Evolutionary conservation across 2,888 invertebrate genomes (phyloP), one percentile per base, ranked within the genome.

Genomic region (Lycocerus yunnanus): DNA sequence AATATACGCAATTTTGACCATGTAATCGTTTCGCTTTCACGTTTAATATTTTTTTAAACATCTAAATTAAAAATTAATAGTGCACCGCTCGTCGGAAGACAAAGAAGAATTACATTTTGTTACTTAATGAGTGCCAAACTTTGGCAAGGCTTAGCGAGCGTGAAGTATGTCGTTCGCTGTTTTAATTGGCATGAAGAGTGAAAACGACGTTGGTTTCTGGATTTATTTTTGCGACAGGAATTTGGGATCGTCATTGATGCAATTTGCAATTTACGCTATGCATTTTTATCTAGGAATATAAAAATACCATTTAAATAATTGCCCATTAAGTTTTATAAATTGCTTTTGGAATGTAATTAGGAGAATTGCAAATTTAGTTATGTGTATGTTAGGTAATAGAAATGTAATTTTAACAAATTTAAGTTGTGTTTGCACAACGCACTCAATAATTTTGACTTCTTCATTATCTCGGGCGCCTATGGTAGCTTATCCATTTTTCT

Each of bases 151-250:
- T 75, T 71, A 72, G 70, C 43, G 72, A 76, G 74, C 75, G 72
- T 77, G 78, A 80, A 79, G 79, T 80, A 79, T 80, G 76, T 76
- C 75, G 75, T 68, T 76, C 20, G 72, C 76, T 74, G 72, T 78
- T 80, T 80, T 81, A 81, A 81, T 81, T 81, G 78, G 80, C 81
- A 78, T 80, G 80, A 80, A 80, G 80, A 79, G 77, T 76, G 80
- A 78, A 76, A 70, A 72, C 68, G 68, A 68, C 72, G 71, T 77
- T n/a, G 68, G 71, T 60, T 70, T 71, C 76, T 59, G 65, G 73
- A 73, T 76, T 71, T 76, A 73, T 73, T 76, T 76, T 76, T 71
- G 68, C 66, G 13, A 16, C 59, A 58, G 72, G 74, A 74, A 71
- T 74, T 74, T 71, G 63, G 18, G 24, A 69, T 15, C 74, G 68